These are phyloP conservation scores for Hestina assimilis DNA, from an alignment of 1,140 invertebrate species.

Conservation along the genomic window DNA sequence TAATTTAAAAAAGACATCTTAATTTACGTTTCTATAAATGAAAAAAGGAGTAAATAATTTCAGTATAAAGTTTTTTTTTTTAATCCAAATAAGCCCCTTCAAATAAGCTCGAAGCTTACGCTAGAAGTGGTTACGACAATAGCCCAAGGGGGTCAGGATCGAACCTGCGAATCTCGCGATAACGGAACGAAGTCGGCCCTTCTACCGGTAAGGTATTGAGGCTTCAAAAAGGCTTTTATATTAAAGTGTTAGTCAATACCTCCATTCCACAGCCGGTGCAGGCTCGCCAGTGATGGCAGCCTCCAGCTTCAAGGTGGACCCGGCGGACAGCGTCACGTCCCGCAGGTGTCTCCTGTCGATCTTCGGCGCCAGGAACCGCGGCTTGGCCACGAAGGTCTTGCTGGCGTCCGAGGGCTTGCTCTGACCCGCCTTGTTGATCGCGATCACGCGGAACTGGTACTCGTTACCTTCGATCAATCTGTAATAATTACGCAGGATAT, in stretches of 20 bases:
- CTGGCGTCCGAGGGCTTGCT: constrained; percentile 93
- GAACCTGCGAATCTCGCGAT: too few relatives aligned
- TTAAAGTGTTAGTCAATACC: constrained; percentile 66
- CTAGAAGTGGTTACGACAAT: too few relatives aligned
- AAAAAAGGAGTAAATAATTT: too few relatives aligned
- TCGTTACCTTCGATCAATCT: constrained; percentile 96
- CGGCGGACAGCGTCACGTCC: constrained; percentile 93
- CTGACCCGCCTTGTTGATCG: constrained; percentile 95
- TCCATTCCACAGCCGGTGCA: constrained; percentile 93
- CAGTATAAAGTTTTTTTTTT: too few relatives aligned
- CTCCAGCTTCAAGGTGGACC: constrained; percentile 94
- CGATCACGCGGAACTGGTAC: constrained; percentile 98
- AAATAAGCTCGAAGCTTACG: too few relatives aligned
- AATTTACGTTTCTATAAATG: too few relatives aligned
- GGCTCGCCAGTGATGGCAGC: constrained; percentile 95
- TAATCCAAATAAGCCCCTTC: too few relatives aligned
- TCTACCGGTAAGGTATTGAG: too few relatives aligned
- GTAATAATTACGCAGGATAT: not conserved
- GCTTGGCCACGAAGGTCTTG: constrained; percentile 94
- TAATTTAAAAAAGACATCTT: too few relatives aligned
- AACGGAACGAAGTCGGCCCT: too few relatives aligned
- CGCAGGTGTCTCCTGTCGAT: constrained; percentile 95
- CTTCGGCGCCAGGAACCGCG: constrained; percentile 94
- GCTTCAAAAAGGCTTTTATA: too few relatives aligned
- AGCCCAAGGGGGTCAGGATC: too few relatives aligned